These are phyloP conservation scores for Pelobates fuscus DNA, from an alignment of 2,113 vertebrate species.

Conservation along the genomic window DNA sequence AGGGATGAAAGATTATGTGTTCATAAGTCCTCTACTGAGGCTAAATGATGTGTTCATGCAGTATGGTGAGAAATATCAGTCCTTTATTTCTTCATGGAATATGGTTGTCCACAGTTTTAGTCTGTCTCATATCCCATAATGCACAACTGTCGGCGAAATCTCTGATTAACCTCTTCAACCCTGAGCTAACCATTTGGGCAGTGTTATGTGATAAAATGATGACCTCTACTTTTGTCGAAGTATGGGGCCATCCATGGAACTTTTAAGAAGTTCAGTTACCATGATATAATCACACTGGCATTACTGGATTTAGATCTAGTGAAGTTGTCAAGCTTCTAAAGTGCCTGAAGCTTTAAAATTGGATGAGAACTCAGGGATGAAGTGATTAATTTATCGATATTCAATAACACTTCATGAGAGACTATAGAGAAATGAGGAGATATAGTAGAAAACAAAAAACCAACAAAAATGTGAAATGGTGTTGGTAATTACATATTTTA, in stretches of 20 bases:
- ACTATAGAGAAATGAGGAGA: slow-evolving; percentile 47
- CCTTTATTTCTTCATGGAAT: slow-evolving; percentile 23
- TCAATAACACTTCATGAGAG: slow-evolving; percentile 45
- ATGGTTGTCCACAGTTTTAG: slow-evolving; percentile 41
- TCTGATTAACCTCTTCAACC: slow-evolving; percentile 50
- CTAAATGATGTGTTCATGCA: slow-evolving; percentile 18
- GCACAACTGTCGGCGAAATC: slow-evolving; percentile 42
- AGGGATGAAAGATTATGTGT: slow-evolving; percentile 32
- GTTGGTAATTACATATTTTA: slow-evolving; percentile 45
- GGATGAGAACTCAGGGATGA: slow-evolving; percentile 45
- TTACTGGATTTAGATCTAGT: slow-evolving; percentile 32
- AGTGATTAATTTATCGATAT: slow-evolving; percentile 48
- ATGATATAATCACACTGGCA: slow-evolving; percentile 21
- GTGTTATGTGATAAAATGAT: slow-evolving; percentile 30
- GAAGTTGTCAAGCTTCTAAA: slow-evolving; percentile 42
- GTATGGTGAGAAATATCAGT: slow-evolving; percentile 8
- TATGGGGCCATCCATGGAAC: slow-evolving; percentile 29
- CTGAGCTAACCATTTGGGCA: slow-evolving; percentile 43
- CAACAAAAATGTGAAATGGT: slow-evolving; percentile 59
- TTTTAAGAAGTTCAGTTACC: slow-evolving; percentile 37
- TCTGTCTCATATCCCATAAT: slow-evolving; percentile 43
- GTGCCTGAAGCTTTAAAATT: slow-evolving; percentile 40
- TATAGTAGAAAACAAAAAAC: slow-evolving; percentile 30
- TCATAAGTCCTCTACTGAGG: slow-evolving; percentile 35
- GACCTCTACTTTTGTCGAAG: slow-evolving; percentile 23